Base-by-base conservation (phyloP, 2,888 invertebrate species). In the Troides helena region DNA sequence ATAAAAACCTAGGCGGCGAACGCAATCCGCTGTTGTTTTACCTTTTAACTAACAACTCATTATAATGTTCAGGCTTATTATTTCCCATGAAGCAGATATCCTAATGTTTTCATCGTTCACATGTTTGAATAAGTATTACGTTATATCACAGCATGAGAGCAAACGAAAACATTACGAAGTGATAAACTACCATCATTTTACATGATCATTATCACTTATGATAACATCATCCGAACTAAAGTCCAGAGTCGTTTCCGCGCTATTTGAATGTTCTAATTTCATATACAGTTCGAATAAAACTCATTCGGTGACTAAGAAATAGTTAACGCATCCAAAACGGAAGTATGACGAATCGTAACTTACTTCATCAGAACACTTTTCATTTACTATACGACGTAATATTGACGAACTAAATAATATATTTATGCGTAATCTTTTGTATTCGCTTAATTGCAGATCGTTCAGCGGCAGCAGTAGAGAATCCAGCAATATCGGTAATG, bases 381-480 rank as follows among this genome's bases (percentile, higher is more conserved):
- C 30, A 39, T 39, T 39, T 10, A 8, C 39, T 39, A 39, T 39
- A 39, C 39, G 7, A 39, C 10, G 39, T 39, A 39, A 39, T 39
- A 39, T 39, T 39, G 39, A 39, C 39, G 39, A 39, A 10, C 39
- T 10, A 39, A 39, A 39, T 8, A 39, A 39, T 39, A 39, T 39
- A 39, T 39, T 8, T 10, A 39, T 39, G 7, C 10, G 7, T 39
- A 39, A 39, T 39, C 10, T 39, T 60, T 39, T n/a, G 36, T 43
- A 18, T 39, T 23, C 18, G 36, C 50, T 36, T 56, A 18, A 50
- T 81, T 84, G 0, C 81, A 90, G 90, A 73, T 84, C 86, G 5
- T 82, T 86, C 72, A 89, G 88, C 73, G 81, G 86, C 36, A 77
- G 82, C 76, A 76, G 79, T 77, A 83, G 86, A 78, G 81, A 85